These are phyloP conservation scores for Pecten maximus DNA, from an alignment of 2,888 invertebrate species.

Conservation along the genomic window DNA sequence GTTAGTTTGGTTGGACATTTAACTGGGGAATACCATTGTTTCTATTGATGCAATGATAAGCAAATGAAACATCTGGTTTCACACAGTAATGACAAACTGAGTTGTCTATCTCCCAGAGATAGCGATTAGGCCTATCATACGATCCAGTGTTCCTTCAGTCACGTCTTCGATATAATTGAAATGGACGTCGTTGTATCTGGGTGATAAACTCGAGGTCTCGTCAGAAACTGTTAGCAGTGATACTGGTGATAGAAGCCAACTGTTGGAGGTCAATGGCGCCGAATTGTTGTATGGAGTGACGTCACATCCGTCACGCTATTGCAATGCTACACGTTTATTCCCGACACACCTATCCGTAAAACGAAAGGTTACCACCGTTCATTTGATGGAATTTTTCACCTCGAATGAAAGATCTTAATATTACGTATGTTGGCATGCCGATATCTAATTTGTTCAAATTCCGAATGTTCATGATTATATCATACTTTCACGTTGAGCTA, in stretches of 20 bases:
- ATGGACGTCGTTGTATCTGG: not conserved
- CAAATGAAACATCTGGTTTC: not conserved
- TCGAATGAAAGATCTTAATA: not conserved
- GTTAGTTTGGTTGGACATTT: no score
- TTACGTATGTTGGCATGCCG: not conserved
- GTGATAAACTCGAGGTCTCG: not conserved
- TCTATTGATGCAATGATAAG: not conserved
- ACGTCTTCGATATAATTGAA: not conserved
- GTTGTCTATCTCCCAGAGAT: not conserved
- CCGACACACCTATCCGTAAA: not conserved
- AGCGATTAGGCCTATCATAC: not conserved
- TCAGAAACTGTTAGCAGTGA: not conserved
- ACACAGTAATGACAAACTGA: not conserved
- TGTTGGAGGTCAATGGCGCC: constrained; percentile 11
- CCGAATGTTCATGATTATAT: not conserved
- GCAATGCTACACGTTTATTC: not conserved
- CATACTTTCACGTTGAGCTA: not conserved
- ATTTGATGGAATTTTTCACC: not conserved
- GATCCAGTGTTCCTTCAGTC: not conserved
- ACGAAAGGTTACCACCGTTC: constrained; percentile 7
- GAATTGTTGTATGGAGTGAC: not conserved
- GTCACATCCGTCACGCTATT: not conserved
- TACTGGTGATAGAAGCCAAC: not conserved
- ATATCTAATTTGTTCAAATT: not conserved
- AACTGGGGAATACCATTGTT: not conserved